Base-by-base conservation (phyloP, 2,797 vertebrate genomes). In the Acrocephalus scirpaceus region DNA sequence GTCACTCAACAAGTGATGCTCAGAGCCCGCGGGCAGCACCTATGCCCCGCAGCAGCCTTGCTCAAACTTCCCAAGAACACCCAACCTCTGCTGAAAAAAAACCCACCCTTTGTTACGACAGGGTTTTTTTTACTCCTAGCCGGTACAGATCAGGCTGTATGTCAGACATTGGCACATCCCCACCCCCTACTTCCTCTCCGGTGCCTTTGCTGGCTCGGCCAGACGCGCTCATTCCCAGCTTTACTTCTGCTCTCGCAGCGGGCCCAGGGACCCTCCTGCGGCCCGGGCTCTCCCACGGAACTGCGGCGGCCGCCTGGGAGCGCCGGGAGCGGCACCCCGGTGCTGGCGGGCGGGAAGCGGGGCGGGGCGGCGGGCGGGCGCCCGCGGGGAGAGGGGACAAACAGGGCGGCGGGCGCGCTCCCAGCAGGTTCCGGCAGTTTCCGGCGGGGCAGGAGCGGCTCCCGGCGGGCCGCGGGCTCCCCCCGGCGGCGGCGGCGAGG, bases 191-290 rank as follows among this genome's bases (percentile, higher is more conserved):
- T 71, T 44, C 45, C 38, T 38, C 34, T 54, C 30, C 10, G 17
- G 20, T 7, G 78, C 23, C 25, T 40, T 21, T 30, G 42, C 11
- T 3, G 5, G 1, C 30, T 17, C 11, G 25, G 29, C 45, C 5
- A 18, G 48, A 10, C 12, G 23, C 0, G 29, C 4, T 30, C 25
- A 1, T 11, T 20, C 12, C 71, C 65, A 1, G 18, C 2, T 62
- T 27, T 13, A 54, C 9, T 12, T 20, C 11, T 0, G 34, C 34
- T 14, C 4, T 1, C 4, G 74, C 74, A 18, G 32, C 5, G 13
- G 20, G 1, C 76, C 23, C 32, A 2, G 15, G 14, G 22, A 11
- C 16, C 4, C 15, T 17, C 2, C 72, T 3, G 30, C 5, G 6
- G 26, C 40, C 58, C 1, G 34, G 18, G 1, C 42, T 8, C 36